Base-by-base conservation (phyloP, 2,797 vertebrate species). In the Gymnoscopelus microlampas region DNA sequence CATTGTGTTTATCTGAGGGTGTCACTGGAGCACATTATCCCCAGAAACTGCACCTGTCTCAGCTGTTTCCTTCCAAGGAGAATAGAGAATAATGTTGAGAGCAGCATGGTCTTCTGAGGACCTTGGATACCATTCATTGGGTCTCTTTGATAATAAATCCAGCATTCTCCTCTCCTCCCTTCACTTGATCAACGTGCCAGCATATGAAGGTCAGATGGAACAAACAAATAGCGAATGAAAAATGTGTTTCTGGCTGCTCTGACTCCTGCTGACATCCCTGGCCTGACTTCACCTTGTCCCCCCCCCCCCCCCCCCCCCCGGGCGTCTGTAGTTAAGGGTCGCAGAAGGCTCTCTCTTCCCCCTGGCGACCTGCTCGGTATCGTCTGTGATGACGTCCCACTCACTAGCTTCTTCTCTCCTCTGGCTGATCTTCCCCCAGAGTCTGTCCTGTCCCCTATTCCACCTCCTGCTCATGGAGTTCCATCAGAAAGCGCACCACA, bases 71-170 rank as follows among this genome's bases (percentile, higher is more conserved):
- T 47, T 55, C 56, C 70, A 63, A 19, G 59, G 64, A 70, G 59
- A 35, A 19, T 71, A 66, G 29, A 51, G 71, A 62, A 66, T 54
- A 35, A 44, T 44, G 73, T 60, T 24, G 58, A 58, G 48, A 19
- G 35, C 60, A 68, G 15, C 29, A 44, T 39, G 63, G 77, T 82
- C 63, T 69, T 78, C 39, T 66, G 54, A 82, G 71, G 75, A 84
- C 76, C 72, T 81, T 80, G 63, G 80, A 84, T 72, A 61, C 53
- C 63, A 75, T 75, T 87, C 78, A 78, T 79, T 73, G 66, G 56
- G 32, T 68, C 35, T 77, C 74, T 89, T 86, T 88, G 79, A 90
- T 80, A 79, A 88, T 77, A 81, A 80, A 79, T 79, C 74, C 76
- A 61, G 35, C 62, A 68, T 65, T 79, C 50, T 77, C 32, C 68